Percentiles rank a stretch among this genome's conserved stretches.
Conservation (phyloP, 2,888 invertebrate species). For the Glomeris marginata region DNA sequence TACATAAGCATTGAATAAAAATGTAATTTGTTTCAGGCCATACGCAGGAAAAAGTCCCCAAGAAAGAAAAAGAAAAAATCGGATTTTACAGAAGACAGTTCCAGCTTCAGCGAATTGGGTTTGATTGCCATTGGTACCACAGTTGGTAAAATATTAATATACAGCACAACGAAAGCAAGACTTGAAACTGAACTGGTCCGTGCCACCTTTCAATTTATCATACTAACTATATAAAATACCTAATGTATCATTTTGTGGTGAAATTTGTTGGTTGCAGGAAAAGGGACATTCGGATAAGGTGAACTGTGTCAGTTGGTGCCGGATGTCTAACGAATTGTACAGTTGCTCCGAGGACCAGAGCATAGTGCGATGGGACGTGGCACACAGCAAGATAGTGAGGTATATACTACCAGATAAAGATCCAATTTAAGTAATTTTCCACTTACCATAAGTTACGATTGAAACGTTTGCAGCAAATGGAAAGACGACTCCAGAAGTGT, state of each 20-base stretch:
- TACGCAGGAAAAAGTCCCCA: too few relatives aligned
- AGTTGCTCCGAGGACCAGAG: conserved; percentile 41
- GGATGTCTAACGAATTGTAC: conserved; percentile 34
- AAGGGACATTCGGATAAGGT: conserved; percentile 39
- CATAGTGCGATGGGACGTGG: conserved; percentile 31
- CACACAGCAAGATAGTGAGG: conserved; percentile 29
- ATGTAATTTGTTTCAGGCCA: too few relatives aligned
- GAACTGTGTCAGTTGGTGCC: conserved; percentile 44
- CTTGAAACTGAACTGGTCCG: background rate
- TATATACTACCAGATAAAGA: conserved; percentile 30
- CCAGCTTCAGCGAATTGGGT: too few relatives aligned
- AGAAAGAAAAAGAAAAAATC: too few relatives aligned
- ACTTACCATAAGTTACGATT: conserved; percentile 15
- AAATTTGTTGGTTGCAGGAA: conserved; percentile 38
- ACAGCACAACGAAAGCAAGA: conserved; percentile 33
- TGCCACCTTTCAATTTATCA: conserved; percentile 3
- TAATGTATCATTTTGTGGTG: conserved; percentile 57
- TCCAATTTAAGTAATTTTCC: conserved; percentile 33
- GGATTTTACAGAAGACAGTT: too few relatives aligned
- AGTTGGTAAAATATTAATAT: conserved; percentile 53
- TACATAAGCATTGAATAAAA: too few relatives aligned
- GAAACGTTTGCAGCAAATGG: conserved; percentile 41
- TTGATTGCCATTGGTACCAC: conserved; percentile 56
- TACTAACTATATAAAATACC: conserved; percentile 53
- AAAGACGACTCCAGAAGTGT: conserved; percentile 41